Evolutionary conservation across 2,888 invertebrate species (phyloP).

Genomic region (Theretra japonica): DNA sequence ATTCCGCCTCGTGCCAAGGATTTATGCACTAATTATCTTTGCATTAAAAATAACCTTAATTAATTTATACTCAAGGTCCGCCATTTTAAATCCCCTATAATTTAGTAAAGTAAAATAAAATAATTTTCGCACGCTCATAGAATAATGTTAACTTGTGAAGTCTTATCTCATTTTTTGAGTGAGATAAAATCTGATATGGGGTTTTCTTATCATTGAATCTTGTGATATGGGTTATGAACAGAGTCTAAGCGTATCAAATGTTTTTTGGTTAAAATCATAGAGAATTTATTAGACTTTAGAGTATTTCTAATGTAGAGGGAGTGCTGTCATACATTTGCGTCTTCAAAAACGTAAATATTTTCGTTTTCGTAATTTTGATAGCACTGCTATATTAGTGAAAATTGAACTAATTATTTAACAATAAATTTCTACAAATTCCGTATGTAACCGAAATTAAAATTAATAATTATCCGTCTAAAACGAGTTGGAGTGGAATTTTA

Average conservation of each 20-base stretch:
- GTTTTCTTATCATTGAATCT: conserved; percentile 19
- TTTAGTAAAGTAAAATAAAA: neutral
- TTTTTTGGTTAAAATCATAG: too few relatives aligned
- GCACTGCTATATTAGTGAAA: too few relatives aligned
- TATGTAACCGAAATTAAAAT: too few relatives aligned
- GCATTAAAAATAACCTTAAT: neutral
- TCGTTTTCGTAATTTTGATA: too few relatives aligned
- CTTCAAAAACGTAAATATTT: too few relatives aligned
- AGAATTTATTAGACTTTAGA: too few relatives aligned
- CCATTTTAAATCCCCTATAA: neutral
- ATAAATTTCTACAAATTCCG: too few relatives aligned
- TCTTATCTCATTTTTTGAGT: conserved; percentile 16
- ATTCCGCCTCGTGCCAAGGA: neutral
- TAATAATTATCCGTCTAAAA: too few relatives aligned
- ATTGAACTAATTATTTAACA: too few relatives aligned
- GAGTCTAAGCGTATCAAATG: neutral
- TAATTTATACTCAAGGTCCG: neutral
- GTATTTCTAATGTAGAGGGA: too few relatives aligned
- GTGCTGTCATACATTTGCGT: too few relatives aligned
- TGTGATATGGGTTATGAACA: conserved; percentile 7
- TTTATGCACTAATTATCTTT: neutral
- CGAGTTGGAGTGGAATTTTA: too few relatives aligned
- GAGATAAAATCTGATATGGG: conserved; percentile 30
- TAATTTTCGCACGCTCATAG: conserved; percentile 12
- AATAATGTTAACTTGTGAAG: conserved; percentile 5